Evolutionary conservation across 2,113 vertebrate genomes (phyloP).

Genomic region (Terrapene triunguis): DNA sequence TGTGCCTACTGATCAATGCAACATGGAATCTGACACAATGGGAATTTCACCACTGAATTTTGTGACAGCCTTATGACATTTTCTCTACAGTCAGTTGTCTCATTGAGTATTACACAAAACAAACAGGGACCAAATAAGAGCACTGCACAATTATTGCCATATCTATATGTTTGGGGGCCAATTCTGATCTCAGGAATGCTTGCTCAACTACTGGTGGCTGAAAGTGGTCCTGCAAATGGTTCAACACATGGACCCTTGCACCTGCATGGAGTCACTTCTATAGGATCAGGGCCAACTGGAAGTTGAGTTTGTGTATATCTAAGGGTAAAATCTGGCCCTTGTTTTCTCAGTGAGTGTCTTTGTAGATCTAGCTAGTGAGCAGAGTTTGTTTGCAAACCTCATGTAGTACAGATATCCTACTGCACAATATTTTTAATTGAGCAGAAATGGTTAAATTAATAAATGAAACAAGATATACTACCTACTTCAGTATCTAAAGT

Average conservation of each 20-base stretch:
- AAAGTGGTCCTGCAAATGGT: background rate
- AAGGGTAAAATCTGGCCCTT: background rate
- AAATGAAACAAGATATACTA: background rate
- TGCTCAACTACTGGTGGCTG: background rate
- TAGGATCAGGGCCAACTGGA: background rate
- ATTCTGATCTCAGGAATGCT: background rate
- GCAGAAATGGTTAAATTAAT: background rate
- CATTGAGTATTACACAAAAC: background rate
- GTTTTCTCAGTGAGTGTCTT: background rate
- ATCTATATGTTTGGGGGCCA: background rate
- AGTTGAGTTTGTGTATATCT: background rate
- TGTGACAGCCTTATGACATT: background rate
- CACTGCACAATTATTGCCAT: background rate
- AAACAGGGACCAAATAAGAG: rapidly evolving
- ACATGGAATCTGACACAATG: background rate
- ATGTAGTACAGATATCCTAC: background rate
- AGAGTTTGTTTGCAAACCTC: background rate
- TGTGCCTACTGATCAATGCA: background rate
- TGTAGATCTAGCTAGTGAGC: background rate
- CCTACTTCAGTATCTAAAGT: background rate
- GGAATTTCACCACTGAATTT: background rate
- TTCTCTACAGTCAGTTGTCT: background rate
- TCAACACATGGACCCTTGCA: background rate
- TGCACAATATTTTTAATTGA: background rate
- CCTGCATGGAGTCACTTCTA: background rate